Conservation (phyloP, 2,113 vertebrate species). For the Pardalotus punctatus region DNA sequence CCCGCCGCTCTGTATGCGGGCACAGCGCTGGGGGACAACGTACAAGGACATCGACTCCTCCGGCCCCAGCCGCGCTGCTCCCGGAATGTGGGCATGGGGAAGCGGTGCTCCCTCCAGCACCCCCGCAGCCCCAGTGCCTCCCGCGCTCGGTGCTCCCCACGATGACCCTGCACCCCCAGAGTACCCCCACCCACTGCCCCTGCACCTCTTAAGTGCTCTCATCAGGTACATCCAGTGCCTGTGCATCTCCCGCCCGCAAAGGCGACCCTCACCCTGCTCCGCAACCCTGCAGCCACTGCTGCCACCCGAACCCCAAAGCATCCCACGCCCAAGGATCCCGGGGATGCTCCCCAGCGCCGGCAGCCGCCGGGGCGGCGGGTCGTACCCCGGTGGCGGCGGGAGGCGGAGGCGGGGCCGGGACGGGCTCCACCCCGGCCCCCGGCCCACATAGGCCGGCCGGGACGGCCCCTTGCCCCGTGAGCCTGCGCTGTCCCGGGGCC, state of each 20-base stretch:
- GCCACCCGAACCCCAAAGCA: not conserved
- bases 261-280: not conserved
- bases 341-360: accelerated
- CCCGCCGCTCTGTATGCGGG: not conserved
- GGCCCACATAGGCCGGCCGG: slow-evolving; percentile 3
- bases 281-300: not conserved
- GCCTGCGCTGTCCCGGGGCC: not conserved
- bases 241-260: not conserved
- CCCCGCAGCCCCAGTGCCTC: not conserved
- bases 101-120: not conserved
- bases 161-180: not conserved
- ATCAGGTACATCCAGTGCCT: not conserved
- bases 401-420: not conserved
- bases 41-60: not conserved
- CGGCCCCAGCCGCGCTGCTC: not conserved
- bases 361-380: not conserved
- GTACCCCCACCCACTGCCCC: too few species aligned
- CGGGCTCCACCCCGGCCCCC: slow-evolving; percentile 38
- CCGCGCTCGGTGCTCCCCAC: not conserved
- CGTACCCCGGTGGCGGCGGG: not conserved
- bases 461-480: not conserved
- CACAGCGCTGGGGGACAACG: not conserved
- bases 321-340: not conserved
- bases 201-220: not conserved
- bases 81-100: not conserved